Base-by-base conservation (phyloP, 2,888 invertebrate genomes). In the Oasisia sp. region DNA sequence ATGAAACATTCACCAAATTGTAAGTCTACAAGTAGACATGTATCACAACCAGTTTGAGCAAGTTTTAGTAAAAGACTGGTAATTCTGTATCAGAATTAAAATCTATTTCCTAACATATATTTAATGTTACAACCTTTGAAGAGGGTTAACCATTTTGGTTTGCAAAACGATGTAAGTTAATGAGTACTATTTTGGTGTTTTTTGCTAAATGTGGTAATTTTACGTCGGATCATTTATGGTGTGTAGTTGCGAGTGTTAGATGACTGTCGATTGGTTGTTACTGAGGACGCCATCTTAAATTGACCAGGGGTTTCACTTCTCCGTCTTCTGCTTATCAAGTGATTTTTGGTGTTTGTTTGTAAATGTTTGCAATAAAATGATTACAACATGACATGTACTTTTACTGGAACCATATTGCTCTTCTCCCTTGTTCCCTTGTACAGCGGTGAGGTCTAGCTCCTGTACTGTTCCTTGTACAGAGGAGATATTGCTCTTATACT, bases 71-170 rank as follows among this genome's bases (percentile, higher is more conserved):
- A 74, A 74, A 38, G 38, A 74, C 3, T 27, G 74, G 27, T 74
- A 74, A 74, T 74, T 74, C 74, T n/a, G 74, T 19, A 74, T 74
- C 74, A 74, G 74, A 74, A 74, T 74, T 74, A n/a, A 74, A 74
- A 74, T 56, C 2, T 56, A 27, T 74, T 74, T 19, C 74, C 27
- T 5, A 74, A n/a, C 74, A 19, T 38, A 4, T 74, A 74, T 74
- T 19, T n/a, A 74, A 19, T 7, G 3, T 74, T 74, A 74, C 27
- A 27, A 74, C 27, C 74, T 74, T 74, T 74, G 74, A 74, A n/a
- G 74, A 74, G 74, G 27, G 74, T 74, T 19, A 27, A 27, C 27
- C 27, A 27, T 74, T 74, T 74, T 74, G 19, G 50, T 74, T 74
- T 74, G 0, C 0, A 0, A n/a, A 74, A 74, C 19, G 7, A 74